phyloP scores from a whole-genome alignment of 2,113 vertebrate genomes.

The Catagonus wagneri region DNA sequence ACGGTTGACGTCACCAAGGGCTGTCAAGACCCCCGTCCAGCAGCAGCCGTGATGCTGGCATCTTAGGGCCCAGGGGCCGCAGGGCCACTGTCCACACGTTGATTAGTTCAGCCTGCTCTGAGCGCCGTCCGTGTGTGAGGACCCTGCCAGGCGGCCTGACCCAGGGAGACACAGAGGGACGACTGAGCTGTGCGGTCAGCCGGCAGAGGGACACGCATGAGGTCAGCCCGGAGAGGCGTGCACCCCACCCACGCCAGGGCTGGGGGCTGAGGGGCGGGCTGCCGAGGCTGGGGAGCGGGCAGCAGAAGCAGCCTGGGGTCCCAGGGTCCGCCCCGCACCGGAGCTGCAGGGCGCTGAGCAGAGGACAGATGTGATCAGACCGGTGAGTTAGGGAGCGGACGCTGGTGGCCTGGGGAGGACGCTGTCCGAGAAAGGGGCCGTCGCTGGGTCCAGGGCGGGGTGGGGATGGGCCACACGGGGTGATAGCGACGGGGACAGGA shows the following conservation, averaged over 20 bases:
- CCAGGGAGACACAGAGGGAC: not conserved
- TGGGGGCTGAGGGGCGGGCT: not conserved
- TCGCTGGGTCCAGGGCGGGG: not conserved
- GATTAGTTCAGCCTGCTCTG: rapidly evolving
- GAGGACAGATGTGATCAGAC: rapidly evolving
- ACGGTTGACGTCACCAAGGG: too few species aligned
- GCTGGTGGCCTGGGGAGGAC: not conserved
- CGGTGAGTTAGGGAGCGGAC: not conserved
- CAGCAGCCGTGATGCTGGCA: rapidly evolving
- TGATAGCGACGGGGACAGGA: rapidly evolving
- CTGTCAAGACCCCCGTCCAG: not conserved
- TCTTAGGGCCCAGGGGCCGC: too few species aligned
- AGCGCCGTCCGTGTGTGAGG: rapidly evolving
- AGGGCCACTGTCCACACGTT: too few species aligned
- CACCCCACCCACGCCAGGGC: not conserved
- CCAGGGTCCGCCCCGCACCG: rapidly evolving
- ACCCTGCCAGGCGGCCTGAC: not conserved
- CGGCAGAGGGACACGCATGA: rapidly evolving
- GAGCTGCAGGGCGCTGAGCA: too few species aligned
- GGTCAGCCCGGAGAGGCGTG: not conserved
- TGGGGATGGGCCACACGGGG: too few species aligned
- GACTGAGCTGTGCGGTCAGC: not conserved
- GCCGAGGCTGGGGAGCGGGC: not conserved
- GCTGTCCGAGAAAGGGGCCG: not conserved
- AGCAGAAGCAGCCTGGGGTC: not conserved